These are phyloP conservation scores for Microctonus hyperodae DNA, from an alignment of 2,888 invertebrate genomes.

Conservation along the genomic window DNA sequence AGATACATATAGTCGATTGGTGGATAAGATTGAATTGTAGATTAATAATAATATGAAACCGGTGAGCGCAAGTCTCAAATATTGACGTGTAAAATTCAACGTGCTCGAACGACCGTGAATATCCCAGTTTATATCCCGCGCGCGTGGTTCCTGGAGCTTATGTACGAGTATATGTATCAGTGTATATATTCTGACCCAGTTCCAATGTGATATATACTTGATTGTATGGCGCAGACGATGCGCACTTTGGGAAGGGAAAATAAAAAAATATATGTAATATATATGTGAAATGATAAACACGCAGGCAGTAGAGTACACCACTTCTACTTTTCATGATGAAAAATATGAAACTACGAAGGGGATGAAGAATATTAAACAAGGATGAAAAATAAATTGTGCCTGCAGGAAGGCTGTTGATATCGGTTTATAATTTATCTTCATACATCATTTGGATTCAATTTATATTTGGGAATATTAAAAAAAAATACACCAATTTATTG, in stretches of 20 bases:
- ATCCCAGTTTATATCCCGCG: neutral
- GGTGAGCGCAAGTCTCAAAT: slow-evolving; percentile 16
- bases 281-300: too few species aligned
- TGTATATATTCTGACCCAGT: slow-evolving; percentile 11
- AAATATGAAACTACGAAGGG: neutral
- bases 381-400: slow-evolving; percentile 12
- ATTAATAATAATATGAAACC: neutral
- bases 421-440: neutral
- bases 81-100: slow-evolving; percentile 14
- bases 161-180: neutral
- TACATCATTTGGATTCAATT: neutral
- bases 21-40: neutral
- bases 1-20: neutral
- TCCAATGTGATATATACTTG: neutral
- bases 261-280: too few species aligned
- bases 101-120: slow-evolving; percentile 21
- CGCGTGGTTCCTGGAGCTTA: slow-evolving; percentile 1
- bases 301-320: too few species aligned
- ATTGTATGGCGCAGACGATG: neutral
- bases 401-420: neutral
- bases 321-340: neutral
- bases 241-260: neutral
- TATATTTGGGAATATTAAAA: too few species aligned
- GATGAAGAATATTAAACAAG: slow-evolving; percentile 20
- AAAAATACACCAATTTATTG: too few species aligned